Base-by-base conservation (phyloP, 2,113 vertebrate species). In the Chloebia gouldiae region DNA sequence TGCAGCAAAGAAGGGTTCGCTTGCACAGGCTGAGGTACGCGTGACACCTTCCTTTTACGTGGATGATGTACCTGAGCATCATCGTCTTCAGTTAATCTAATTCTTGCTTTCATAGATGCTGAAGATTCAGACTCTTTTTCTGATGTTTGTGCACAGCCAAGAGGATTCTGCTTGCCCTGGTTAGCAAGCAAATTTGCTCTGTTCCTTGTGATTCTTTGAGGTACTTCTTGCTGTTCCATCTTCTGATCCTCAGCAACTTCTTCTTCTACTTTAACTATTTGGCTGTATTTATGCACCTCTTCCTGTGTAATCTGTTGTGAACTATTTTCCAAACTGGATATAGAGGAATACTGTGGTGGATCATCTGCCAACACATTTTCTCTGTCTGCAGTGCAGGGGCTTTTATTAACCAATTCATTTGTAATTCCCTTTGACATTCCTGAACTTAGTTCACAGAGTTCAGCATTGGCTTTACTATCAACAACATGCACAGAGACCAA, bases 11-110 rank as follows among this genome's bases (percentile, higher is more conserved):
- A 96, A 23, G 98, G 97, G 96, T 97, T 98, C 1, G 93, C 90
- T 97, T 99, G 99, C 37, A 97, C 98, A 86, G 98, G 97, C 63
- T 98, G 96, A 57, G 98, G 98, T 75, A 98, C 98, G 54, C 98
- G 98, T 0, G 97, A 98, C 97, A 99, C 99, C 88, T 99, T 99
- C 68, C 99, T 98, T 98, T 99, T 99, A 72, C 99, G 98, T 15
- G 99, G 99, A 89, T 99, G 99, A 63, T 99, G 98, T n/a, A 98
- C 97, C 42, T 99, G 99, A 70, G 98, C 50, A 91, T 99, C 99
- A 7, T 99, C 99, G 5, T 99, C 99, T 11, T 99, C 99, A 30
- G 97, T 95, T 33, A 98, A 95, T 63, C 98, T 98, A 80, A 98
- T 96, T 95, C 98, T 99, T 93, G 98, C 94, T 66, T 98, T 98